Percentiles rank a stretch among this genome's conserved stretches.
Evolutionary conservation across 2,888 invertebrate species (phyloP).

Genomic region (Pteria penguin): DNA sequence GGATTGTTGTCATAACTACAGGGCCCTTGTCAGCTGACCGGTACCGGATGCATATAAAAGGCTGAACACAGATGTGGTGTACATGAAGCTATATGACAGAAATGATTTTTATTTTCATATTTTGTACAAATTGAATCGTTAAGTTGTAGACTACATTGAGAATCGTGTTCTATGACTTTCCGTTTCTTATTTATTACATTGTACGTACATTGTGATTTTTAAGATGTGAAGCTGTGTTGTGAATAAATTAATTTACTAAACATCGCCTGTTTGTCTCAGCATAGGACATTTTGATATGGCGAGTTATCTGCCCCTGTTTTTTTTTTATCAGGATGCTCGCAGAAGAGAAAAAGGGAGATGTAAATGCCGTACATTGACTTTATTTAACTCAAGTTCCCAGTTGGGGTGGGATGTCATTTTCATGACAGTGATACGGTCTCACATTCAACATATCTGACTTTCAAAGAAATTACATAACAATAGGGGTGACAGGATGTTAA

Average conservation of each 20-base stretch:
- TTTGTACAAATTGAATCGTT: slow-evolving; percentile 19
- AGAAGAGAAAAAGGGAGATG: too few species aligned
- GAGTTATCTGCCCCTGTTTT: too few species aligned
- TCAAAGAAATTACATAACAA: too few species aligned
- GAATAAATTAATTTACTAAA: slow-evolving; percentile 32
- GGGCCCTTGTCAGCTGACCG: slow-evolving; percentile 13
- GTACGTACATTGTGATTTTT: slow-evolving; percentile 41
- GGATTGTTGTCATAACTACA: slow-evolving; percentile 19
- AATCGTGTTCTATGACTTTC: slow-evolving; percentile 4
- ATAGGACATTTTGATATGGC: too few species aligned
- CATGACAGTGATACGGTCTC: too few species aligned
- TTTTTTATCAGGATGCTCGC: too few species aligned
- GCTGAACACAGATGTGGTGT: slow-evolving; percentile 12
- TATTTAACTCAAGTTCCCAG: too few species aligned
- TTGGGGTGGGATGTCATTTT: too few species aligned
- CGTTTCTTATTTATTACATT: slow-evolving; percentile 33
- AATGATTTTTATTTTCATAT: slow-evolving; percentile 22
- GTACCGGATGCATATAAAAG: slow-evolving; percentile 20
- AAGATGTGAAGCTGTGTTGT: slow-evolving; percentile 41
- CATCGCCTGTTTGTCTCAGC: too few species aligned
- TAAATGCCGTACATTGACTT: too few species aligned
- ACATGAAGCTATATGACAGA: not conserved
- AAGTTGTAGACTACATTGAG: not conserved
- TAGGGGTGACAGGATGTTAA: too few species aligned
- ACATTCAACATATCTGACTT: too few species aligned